phyloP scores from a whole-genome alignment of 1,140 invertebrate genomes.

The Nixonia krombeini region DNA sequence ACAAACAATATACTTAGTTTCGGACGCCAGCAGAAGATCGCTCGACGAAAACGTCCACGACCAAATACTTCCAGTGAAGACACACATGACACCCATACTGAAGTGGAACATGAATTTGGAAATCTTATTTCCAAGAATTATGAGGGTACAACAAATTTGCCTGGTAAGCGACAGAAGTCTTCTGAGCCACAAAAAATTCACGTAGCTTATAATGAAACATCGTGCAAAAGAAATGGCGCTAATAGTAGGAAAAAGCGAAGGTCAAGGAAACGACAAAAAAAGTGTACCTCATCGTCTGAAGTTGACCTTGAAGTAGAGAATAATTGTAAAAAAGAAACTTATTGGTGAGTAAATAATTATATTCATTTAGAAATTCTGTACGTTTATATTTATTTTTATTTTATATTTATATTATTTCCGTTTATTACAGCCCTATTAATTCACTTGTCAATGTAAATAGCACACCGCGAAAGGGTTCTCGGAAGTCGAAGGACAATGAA shows the following conservation, averaged over 20 bases:
- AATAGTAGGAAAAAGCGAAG: slow-evolving; percentile 35
- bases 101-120: slow-evolving; percentile 52
- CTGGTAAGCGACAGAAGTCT: slow-evolving; percentile 50
- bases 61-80: slow-evolving; percentile 36
- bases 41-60: slow-evolving; percentile 14
- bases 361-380: no score
- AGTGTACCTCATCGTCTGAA: slow-evolving; percentile 39
- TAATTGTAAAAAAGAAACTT: slow-evolving; percentile 56
- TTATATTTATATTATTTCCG: no score
- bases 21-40: slow-evolving; percentile 8
- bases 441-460: slow-evolving; percentile 37
- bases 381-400: no score
- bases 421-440: slow-evolving; percentile 12
- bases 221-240: slow-evolving; percentile 36
- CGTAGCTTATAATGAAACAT: slow-evolving; percentile 12
- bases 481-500: slow-evolving; percentile 36
- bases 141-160: slow-evolving; percentile 35
- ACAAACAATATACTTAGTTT: no score
- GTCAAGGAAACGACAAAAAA: slow-evolving; percentile 47
- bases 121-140: slow-evolving; percentile 41
- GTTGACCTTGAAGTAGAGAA: slow-evolving; percentile 58
- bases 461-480: slow-evolving; percentile 22
- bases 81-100: slow-evolving; percentile 36
- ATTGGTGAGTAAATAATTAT: slow-evolving; percentile 13
- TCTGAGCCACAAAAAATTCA: slow-evolving; percentile 32